Conservation (phyloP, 2,888 invertebrate species). For the Gortyna flavago region DNA sequence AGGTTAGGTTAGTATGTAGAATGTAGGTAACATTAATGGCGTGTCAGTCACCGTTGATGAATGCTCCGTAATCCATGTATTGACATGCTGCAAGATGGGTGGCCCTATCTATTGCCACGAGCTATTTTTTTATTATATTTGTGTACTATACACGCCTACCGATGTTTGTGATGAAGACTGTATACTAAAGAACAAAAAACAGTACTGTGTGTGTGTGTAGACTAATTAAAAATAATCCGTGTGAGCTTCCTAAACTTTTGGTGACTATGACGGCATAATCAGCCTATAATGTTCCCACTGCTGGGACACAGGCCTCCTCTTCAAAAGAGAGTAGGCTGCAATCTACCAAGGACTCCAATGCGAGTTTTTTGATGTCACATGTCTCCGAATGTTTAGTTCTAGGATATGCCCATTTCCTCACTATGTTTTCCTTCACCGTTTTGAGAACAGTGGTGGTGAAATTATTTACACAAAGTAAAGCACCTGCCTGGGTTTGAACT, state of each 20-base stretch:
- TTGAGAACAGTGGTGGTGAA: neutral
- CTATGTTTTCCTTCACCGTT: neutral
- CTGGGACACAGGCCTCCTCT: too few relatives aligned
- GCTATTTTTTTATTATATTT: slow-evolving; percentile 11
- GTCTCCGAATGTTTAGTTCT: neutral
- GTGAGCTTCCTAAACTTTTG: neutral
- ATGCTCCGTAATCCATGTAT: slow-evolving; percentile 47
- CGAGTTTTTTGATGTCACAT: too few relatives aligned
- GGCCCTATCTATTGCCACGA: slow-evolving; percentile 32
- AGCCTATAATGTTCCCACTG: neutral
- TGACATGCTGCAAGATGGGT: slow-evolving; percentile 36
- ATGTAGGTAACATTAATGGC: slow-evolving; percentile 59
- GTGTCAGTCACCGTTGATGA: slow-evolving; percentile 61
- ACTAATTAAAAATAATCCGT: neutral
- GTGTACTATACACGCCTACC: neutral
- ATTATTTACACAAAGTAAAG: neutral
- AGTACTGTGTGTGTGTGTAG: too few relatives aligned
- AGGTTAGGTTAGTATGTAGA: too few relatives aligned
- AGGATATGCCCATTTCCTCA: too few relatives aligned
- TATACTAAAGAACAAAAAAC: neutral
- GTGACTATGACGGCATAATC: neutral
- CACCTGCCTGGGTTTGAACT: neutral
- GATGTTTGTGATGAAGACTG: neutral
- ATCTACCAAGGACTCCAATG: too few relatives aligned
- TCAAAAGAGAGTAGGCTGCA: too few relatives aligned